phyloP scores from a whole-genome alignment of 2,797 vertebrate genomes.

The Neosilurus mollespiculum region DNA sequence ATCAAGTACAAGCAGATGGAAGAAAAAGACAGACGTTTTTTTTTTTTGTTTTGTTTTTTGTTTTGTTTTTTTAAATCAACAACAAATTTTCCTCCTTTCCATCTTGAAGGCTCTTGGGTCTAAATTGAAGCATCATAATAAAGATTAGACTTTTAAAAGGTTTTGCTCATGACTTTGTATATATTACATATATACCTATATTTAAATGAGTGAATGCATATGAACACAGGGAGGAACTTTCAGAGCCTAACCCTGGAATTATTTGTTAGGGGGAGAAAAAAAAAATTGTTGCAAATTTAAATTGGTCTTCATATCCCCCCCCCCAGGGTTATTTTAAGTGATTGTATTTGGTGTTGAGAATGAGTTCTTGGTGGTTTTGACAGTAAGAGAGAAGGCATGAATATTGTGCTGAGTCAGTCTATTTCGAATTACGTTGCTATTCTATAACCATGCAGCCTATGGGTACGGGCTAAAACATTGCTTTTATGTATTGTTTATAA shows the following conservation, averaged over 20 bases:
- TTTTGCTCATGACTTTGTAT: constrained; percentile 75
- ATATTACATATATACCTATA: constrained; percentile 72
- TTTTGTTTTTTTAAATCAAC: constrained; percentile 35
- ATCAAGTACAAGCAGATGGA: constrained; percentile 60
- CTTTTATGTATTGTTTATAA: constrained; percentile 45
- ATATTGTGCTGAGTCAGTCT: constrained; percentile 45
- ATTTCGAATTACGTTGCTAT: constrained; percentile 24
- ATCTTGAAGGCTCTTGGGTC: constrained; percentile 66
- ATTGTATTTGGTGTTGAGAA: constrained; percentile 59
- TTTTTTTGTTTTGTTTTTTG: constrained; percentile 71
- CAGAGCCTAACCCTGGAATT: constrained; percentile 56
- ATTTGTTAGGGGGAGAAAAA: background rate
- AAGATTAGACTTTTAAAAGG: constrained; percentile 77
- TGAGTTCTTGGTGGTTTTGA: constrained; percentile 49
- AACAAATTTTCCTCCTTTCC: constrained; percentile 37
- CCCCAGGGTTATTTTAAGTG: constrained; percentile 54
- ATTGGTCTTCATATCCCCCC: background rate
- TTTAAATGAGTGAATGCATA: constrained; percentile 68
- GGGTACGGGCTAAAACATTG: background rate
- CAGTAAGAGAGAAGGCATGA: constrained; percentile 40
- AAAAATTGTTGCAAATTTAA: background rate
- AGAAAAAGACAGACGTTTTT: constrained; percentile 58
- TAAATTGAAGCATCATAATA: constrained; percentile 80
- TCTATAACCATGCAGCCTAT: constrained; percentile 22
- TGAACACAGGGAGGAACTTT: constrained; percentile 65